phyloP scores from a whole-genome alignment of 2,888 invertebrate genomes.

The Elaeidobius kamerunicus region DNA sequence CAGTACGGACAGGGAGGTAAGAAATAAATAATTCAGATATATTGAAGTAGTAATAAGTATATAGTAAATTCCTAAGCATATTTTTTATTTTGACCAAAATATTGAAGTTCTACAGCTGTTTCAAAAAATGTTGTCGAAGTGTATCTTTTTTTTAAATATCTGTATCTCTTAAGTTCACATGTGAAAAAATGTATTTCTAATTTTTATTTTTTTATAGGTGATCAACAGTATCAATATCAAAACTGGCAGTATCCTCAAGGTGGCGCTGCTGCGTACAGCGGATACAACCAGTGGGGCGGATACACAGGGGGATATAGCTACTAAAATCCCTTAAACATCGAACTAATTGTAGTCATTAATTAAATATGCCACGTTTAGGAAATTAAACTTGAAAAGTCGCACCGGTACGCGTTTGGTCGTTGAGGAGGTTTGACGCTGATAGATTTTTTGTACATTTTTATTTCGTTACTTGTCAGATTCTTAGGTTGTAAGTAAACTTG shows the following conservation, averaged over 20 bases:
- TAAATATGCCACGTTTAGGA: too few relatives aligned
- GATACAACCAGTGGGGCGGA: conserved; percentile 60
- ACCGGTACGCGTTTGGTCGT: not conserved
- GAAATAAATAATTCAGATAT: too few relatives aligned
- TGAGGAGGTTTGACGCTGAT: not conserved
- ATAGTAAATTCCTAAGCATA: too few relatives aligned
- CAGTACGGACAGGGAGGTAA: conserved; percentile 56
- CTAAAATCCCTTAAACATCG: conserved; percentile 23
- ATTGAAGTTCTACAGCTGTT: not conserved
- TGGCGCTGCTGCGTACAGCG: conserved; percentile 52
- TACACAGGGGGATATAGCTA: conserved; percentile 52
- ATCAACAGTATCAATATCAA: conserved; percentile 57
- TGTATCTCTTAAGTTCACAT: not conserved
- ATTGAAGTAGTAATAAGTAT: too few relatives aligned
- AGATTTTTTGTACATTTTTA: conserved; percentile 16
- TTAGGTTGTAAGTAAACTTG: conserved; percentile 12
- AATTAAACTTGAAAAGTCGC: too few relatives aligned
- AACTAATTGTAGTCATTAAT: not conserved
- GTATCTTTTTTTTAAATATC: not conserved
- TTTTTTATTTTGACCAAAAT: too few relatives aligned
- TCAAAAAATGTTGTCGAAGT: not conserved
- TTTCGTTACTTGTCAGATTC: conserved; percentile 7
- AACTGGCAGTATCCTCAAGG: conserved; percentile 60
- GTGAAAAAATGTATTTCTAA: not conserved
- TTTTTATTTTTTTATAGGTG: conserved; percentile 36